Conservation (phyloP, 2,888 invertebrate species). For the Anaspis maculata region DNA sequence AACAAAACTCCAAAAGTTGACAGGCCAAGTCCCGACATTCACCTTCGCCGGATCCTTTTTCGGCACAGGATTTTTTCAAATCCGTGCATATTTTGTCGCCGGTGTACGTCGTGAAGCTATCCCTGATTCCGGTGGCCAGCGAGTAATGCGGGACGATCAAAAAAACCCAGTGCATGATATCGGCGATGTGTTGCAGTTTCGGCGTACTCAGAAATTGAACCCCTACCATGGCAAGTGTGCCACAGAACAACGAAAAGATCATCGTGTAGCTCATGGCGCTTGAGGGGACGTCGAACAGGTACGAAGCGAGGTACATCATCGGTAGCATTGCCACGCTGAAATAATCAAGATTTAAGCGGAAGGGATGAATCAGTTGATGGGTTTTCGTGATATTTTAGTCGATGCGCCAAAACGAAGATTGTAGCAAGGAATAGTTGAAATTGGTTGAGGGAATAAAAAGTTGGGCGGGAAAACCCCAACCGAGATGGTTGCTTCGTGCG, state of each 20-base stretch:
- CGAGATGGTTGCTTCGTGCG: too few species aligned
- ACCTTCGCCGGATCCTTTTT: conserved; percentile 12
- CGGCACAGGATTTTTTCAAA: conserved; percentile 6
- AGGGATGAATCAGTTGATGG: too few species aligned
- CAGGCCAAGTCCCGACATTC: conserved; percentile 31
- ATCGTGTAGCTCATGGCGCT: conserved; percentile 67
- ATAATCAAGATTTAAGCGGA: too few species aligned
- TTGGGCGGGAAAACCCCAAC: too few species aligned
- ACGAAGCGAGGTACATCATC: conserved; percentile 60
- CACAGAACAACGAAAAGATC: conserved; percentile 64
- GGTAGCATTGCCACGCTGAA: conserved; percentile 69
- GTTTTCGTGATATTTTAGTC: too few species aligned
- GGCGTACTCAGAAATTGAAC: conserved; percentile 59
- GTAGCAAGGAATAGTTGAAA: too few species aligned
- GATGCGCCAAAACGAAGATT: too few species aligned
- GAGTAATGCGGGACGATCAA: conserved; percentile 65
- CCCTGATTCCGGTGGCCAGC: conserved; percentile 44
- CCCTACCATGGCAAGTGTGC: conserved; percentile 62
- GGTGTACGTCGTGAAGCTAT: conserved; percentile 28
- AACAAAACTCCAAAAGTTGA: too few species aligned
- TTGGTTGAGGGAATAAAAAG: too few species aligned
- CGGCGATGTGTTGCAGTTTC: conserved; percentile 50
- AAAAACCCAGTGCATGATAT: conserved; percentile 56
- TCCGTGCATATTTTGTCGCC: conserved; percentile 21
- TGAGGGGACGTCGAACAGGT: conserved; percentile 63